Percentiles rank a stretch among this genome's conserved stretches.
Evolutionary conservation across 2,113 vertebrate species (phyloP).

Genomic region (Pachyramphus minor): DNA sequence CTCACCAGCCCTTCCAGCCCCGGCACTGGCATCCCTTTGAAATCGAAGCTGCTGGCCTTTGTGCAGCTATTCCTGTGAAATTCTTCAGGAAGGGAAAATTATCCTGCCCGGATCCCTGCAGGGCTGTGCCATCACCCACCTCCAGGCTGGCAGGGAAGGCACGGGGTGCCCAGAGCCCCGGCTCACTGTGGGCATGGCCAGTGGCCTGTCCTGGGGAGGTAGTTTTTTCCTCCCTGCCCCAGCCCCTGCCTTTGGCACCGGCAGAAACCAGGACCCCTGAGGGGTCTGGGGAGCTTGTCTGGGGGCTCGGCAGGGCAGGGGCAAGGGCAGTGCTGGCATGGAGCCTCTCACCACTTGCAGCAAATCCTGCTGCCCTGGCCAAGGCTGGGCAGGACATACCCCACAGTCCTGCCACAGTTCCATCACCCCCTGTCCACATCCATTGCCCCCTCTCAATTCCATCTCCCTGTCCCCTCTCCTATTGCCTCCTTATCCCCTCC

Average conservation of each 20-base stretch:
- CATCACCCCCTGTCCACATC: not conserved
- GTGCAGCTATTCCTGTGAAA: constrained; percentile 12
- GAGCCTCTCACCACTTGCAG: not conserved
- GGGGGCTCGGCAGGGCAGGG: accelerated
- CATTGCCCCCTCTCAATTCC: accelerated
- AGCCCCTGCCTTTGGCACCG: accelerated
- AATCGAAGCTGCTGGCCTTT: constrained; percentile 14
- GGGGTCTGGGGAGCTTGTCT: no score
- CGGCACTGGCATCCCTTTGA: constrained; percentile 19
- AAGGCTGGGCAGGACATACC: not conserved
- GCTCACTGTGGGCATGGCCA: not conserved
- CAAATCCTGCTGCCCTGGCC: not conserved
- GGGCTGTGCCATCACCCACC: not conserved
- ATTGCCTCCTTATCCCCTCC: no score
- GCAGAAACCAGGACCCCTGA: not conserved
- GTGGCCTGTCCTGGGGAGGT: accelerated
- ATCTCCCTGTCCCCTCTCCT: accelerated
- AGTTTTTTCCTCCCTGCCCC: not conserved
- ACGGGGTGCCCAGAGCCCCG: accelerated
- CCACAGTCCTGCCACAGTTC: not conserved
- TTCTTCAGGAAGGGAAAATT: constrained; percentile 54
- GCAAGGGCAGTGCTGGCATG: not conserved
- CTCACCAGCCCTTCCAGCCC: not conserved
- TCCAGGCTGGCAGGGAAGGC: not conserved
- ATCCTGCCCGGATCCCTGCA: not conserved